Base-by-base conservation (phyloP, 2,888 invertebrate genomes). In the Elmis aenea region DNA sequence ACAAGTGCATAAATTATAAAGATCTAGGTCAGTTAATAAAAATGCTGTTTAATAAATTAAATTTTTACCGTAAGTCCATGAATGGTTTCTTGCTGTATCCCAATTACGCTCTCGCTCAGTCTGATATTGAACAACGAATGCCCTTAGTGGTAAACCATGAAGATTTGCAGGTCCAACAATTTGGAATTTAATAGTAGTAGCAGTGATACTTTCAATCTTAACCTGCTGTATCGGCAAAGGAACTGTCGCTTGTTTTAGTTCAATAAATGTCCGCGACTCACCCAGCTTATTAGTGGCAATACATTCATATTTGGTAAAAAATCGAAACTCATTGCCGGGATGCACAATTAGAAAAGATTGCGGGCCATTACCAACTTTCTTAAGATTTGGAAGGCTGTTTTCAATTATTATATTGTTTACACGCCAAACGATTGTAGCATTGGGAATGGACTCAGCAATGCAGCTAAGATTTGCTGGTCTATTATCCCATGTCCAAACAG, bases 361-460 rank as follows among this genome's bases (percentile, higher is more conserved):
- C 2, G 88, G 85, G 3, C 86, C 85, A 6, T 75, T 75, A 5
- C 81, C 82, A 28, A 72, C 73, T 45, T 81, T 79, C 46, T 67
- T 67, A 2, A 83, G 70, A 50, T 76, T 74, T 0, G 74, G 69
- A 26, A 75, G 75, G 15, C 51, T 58, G 18, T 55, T 59, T 9
- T 55, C 50, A 18, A 68, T 48, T 27, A 51, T 57, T 15, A 41
- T 47, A 5, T 50, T 62, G 20, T 59, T 71, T 65, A 71, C 77
- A 64, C 76, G 78, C 92, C 92, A 93, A 58, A 81, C 79, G 51
- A 93, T 89, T 4, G 92, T 92, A 0, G 93, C 93, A 62, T 93
- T 93, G 2, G 93, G 93, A 55, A 93, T 80, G 13, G 75, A 71
- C 51, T 89, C 86, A n/a, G 91, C 90, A 26, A 87, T 73, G 61